phyloP scores from a whole-genome alignment of 1,140 invertebrate genomes.

The Bombus sibiricus region DNA sequence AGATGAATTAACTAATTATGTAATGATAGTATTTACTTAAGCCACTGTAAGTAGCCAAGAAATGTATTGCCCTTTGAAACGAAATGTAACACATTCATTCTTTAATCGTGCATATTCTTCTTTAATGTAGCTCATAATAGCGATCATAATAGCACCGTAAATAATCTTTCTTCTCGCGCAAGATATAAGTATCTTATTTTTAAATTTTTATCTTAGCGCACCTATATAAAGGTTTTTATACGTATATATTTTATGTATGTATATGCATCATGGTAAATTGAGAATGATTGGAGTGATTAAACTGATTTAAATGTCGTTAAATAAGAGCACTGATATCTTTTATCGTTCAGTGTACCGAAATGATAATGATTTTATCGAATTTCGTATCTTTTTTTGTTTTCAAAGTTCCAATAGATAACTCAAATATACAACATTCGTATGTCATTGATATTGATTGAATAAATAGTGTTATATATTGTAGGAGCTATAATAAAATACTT shows the following conservation, averaged over 20 bases:
- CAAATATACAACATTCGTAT: not conserved
- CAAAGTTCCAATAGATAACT: not conserved
- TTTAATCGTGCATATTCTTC: constrained; percentile 56
- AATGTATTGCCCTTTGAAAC: constrained; percentile 42
- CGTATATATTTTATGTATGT: not conserved
- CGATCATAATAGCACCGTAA: constrained; percentile 16
- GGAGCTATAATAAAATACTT: no score
- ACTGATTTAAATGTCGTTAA: no score
- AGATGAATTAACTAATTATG: constrained; percentile 36
- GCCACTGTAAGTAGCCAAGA: constrained; percentile 13
- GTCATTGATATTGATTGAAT: not conserved
- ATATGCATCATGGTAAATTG: not conserved
- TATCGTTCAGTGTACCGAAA: not conserved
- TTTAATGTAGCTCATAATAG: constrained; percentile 59
- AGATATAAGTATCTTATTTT: constrained; percentile 49
- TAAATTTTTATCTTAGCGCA: constrained; percentile 19
- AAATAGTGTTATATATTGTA: not conserved
- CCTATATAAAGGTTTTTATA: not conserved
- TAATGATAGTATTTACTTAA: constrained; percentile 25
- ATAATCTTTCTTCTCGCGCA: constrained; percentile 18
- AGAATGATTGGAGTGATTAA: not conserved
- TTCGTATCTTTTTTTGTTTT: not conserved
- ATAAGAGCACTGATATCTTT: not conserved
- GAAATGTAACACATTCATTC: constrained; percentile 32
- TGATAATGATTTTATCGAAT: not conserved